These are phyloP conservation scores for Erebia ligea DNA, from an alignment of 2,888 invertebrate species.

Conservation along the genomic window DNA sequence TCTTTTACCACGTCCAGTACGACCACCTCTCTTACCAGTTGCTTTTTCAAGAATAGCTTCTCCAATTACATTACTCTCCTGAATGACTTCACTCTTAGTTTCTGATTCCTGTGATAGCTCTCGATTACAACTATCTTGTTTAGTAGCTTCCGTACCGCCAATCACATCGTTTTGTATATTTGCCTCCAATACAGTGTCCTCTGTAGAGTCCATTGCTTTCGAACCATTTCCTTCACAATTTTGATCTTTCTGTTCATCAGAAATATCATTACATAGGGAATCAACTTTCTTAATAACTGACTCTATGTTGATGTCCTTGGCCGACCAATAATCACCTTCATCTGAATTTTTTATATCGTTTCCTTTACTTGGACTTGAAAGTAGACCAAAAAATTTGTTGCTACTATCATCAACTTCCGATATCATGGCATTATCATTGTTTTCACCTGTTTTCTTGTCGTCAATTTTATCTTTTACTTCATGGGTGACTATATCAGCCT, in stretches of 20 bases:
- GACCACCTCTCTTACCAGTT: constrained; percentile 68
- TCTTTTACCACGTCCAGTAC: constrained; percentile 71
- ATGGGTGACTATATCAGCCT: constrained; percentile 3
- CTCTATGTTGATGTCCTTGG: constrained; percentile 90
- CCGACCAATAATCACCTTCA: constrained; percentile 90
- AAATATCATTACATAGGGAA: constrained; percentile 82
- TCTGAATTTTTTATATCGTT: constrained; percentile 82
- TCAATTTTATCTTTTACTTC: constrained; percentile 13
- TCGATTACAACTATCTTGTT: constrained; percentile 25
- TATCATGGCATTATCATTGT: constrained; percentile 18
- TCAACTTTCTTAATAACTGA: constrained; percentile 92
- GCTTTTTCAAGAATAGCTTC: constrained; percentile 51
- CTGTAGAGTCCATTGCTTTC: constrained; percentile 20
- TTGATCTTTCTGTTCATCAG: constrained; percentile 50
- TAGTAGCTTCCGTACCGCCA: constrained; percentile 21
- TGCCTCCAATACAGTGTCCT: constrained; percentile 13
- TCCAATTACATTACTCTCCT: constrained; percentile 46
- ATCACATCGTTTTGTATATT: constrained; percentile 18
- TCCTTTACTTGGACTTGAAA: constrained; percentile 38
- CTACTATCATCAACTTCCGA: constrained; percentile 43
- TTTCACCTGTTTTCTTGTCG: constrained; percentile 14
- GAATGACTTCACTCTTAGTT: constrained; percentile 44
- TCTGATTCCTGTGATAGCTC: constrained; percentile 40
- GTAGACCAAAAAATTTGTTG: constrained; percentile 44
- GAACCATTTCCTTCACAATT: constrained; percentile 11